Evolutionary conservation across 2,113 vertebrate genomes (phyloP).

Genomic region (Triplophysa tibetana): DNA sequence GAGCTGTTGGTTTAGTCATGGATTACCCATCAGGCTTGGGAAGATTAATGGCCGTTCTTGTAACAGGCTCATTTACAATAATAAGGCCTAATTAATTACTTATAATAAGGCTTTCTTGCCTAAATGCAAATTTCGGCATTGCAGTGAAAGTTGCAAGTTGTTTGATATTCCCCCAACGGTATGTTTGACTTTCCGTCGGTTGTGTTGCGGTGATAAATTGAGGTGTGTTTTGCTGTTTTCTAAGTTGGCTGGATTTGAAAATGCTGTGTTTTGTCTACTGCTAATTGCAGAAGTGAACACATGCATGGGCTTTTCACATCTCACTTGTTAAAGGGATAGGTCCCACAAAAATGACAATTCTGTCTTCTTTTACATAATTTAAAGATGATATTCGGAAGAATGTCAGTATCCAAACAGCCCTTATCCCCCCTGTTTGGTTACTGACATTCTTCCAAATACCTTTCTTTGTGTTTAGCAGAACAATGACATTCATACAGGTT

Average conservation of each 20-base stretch:
- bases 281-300: slow-evolving; percentile 69
- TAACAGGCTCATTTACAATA: slow-evolving; percentile 96
- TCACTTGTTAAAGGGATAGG: background rate
- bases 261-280: slow-evolving; percentile 67
- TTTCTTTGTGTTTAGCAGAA: too few relatives aligned
- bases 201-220: slow-evolving; percentile 73
- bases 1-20: slow-evolving; percentile 82
- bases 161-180: slow-evolving; percentile 52
- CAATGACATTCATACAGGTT: too few relatives aligned
- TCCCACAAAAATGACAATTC: too few relatives aligned
- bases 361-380: too few relatives aligned
- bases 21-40: slow-evolving; percentile 92
- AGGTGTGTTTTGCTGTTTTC: slow-evolving; percentile 51
- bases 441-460: too few relatives aligned
- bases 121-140: slow-evolving; percentile 79
- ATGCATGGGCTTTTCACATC: background rate
- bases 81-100: slow-evolving; percentile 97
- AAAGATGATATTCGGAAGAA: too few relatives aligned
- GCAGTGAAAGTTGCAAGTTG: slow-evolving; percentile 58
- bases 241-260: slow-evolving; percentile 66
- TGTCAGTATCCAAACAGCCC: too few relatives aligned
- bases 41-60: slow-evolving; percentile 94
- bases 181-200: slow-evolving; percentile 78
- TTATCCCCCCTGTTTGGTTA: too few relatives aligned
- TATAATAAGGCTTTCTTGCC: slow-evolving; percentile 86